Evolutionary conservation across 2,113 vertebrate genomes (phyloP).

Genomic region (Calypte anna): DNA sequence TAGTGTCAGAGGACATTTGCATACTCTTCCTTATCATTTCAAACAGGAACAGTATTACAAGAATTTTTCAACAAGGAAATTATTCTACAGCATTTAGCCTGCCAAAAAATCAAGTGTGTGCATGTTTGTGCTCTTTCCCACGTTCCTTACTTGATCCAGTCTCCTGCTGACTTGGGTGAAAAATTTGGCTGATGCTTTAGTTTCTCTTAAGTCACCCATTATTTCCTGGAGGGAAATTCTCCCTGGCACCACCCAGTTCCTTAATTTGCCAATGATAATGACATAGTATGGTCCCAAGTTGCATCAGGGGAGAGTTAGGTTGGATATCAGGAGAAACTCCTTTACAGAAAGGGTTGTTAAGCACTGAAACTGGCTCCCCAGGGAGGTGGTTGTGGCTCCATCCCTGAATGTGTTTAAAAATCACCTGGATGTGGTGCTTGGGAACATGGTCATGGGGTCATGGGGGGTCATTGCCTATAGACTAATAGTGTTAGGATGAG

Average conservation of each 20-base stretch:
- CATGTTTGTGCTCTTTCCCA: background rate
- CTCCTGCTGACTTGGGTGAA: background rate
- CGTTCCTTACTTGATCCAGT: background rate
- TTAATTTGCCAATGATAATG: background rate
- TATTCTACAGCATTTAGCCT: background rate
- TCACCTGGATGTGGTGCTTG: too few species aligned
- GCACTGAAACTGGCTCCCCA: too few species aligned
- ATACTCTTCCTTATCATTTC: background rate
- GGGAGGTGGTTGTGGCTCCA: too few species aligned
- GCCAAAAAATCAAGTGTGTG: background rate
- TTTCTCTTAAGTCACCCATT: background rate
- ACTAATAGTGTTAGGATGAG: too few species aligned
- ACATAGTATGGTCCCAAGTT: too few species aligned
- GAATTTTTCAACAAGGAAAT: background rate
- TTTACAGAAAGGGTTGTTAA: too few species aligned
- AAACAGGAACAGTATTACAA: background rate
- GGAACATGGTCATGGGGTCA: too few species aligned
- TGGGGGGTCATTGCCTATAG: too few species aligned
- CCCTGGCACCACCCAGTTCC: background rate
- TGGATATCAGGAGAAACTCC: too few species aligned
- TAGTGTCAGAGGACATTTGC: background rate
- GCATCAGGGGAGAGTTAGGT: too few species aligned
- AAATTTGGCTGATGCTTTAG: background rate
- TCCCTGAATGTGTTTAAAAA: too few species aligned
- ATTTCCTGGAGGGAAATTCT: background rate